Conservation (phyloP, 2,797 vertebrate species). For the Cossypha caffra region DNA sequence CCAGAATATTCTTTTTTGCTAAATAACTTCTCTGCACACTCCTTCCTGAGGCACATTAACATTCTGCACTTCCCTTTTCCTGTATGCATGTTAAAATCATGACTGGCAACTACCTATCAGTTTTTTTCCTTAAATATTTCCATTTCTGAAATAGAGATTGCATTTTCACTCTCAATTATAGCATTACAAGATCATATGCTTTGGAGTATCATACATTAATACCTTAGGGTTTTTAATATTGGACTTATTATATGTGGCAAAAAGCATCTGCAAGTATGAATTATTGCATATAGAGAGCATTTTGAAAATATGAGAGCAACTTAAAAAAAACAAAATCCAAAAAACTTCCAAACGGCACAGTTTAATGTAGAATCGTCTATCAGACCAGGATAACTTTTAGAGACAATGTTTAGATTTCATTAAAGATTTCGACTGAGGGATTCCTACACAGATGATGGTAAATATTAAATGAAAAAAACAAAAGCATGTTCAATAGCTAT, state of each 20-base stretch:
- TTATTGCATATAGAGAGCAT: background rate
- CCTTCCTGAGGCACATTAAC: background rate
- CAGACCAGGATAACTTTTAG: background rate
- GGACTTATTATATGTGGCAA: background rate
- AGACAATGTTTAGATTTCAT: background rate
- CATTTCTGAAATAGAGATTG: background rate
- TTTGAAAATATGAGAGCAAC: background rate
- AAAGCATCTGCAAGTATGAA: background rate
- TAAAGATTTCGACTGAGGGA: background rate
- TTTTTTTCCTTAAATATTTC: background rate
- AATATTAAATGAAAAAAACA: background rate
- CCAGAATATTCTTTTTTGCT: background rate
- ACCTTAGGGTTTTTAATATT: constrained; percentile 2
- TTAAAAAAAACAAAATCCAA: background rate
- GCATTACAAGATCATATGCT: background rate
- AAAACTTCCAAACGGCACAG: background rate
- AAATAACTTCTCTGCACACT: background rate
- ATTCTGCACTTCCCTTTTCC: background rate
- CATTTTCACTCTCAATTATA: background rate
- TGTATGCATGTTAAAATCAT: background rate
- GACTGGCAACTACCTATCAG: background rate
- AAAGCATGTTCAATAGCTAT: background rate
- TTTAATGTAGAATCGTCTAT: background rate
- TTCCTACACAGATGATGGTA: background rate
- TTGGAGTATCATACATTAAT: background rate